Conservation (phyloP, 2,888 invertebrate species). For the Cyclophora punctaria region DNA sequence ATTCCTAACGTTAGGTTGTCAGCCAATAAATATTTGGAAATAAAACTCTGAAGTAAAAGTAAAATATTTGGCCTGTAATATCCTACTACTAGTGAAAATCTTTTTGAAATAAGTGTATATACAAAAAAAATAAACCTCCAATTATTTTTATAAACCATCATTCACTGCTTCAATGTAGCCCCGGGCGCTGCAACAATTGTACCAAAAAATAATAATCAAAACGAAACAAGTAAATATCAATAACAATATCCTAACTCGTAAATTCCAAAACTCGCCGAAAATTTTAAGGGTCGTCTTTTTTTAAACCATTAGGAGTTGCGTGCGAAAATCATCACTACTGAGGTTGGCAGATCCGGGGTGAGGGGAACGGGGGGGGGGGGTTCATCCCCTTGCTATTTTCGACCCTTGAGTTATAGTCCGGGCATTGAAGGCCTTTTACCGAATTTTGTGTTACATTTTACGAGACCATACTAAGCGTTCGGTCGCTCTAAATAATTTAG, state of each 20-base stretch:
- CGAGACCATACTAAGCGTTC: constrained; percentile 59
- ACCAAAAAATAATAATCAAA: constrained; percentile 1
- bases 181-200: neutral
- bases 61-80: too few relatives aligned
- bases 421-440: constrained; percentile 71
- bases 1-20: too few relatives aligned
- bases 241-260: constrained; percentile 11
- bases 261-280: constrained; percentile 21
- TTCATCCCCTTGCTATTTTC: constrained; percentile 65
- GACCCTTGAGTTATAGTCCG: constrained; percentile 68
- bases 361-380: constrained; percentile 26
- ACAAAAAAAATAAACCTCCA: too few relatives aligned
- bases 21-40: too few relatives aligned
- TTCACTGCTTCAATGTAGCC: too few relatives aligned
- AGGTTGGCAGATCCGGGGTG: constrained; percentile 39
- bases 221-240: constrained; percentile 6
- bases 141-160: too few relatives aligned
- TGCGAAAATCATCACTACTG: constrained; percentile 58
- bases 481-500: constrained; percentile 61
- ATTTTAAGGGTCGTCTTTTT: constrained; percentile 34
- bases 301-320: constrained; percentile 50
- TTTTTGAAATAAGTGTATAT: too few relatives aligned
- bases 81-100: too few relatives aligned
- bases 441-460: constrained; percentile 68
- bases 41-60: too few relatives aligned